These are phyloP conservation scores for Sphecodes monilicornis DNA, from an alignment of 2,888 invertebrate species.

Conservation along the genomic window DNA sequence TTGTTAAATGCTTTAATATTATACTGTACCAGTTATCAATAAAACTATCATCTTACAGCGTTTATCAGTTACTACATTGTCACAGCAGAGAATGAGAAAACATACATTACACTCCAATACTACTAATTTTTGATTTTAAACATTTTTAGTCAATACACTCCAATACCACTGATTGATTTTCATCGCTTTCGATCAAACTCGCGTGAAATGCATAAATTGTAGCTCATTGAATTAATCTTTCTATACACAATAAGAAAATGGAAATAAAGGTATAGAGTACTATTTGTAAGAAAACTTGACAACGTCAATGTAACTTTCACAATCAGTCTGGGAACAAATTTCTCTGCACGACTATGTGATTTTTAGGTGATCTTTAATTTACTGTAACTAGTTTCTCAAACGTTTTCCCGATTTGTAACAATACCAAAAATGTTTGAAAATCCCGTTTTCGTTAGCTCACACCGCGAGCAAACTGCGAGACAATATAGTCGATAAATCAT, in stretches of 20 bases:
- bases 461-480: background rate
- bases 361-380: background rate
- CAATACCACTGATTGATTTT: too few species aligned
- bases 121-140: too few species aligned
- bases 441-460: background rate
- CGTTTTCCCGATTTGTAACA: background rate
- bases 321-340: background rate
- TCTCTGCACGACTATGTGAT: background rate
- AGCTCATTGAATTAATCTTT: background rate
- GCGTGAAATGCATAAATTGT: too few species aligned
- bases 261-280: background rate
- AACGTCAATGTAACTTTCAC: background rate
- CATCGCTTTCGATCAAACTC: background rate
- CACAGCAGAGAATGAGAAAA: too few species aligned
- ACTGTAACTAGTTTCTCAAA: background rate
- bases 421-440: background rate
- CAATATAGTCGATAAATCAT: background rate
- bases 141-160: too few species aligned
- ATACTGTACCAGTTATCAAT: too few species aligned
- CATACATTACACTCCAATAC: too few species aligned
- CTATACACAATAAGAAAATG: background rate
- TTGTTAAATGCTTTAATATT: too few species aligned
- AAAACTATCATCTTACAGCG: too few species aligned
- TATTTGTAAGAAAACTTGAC: background rate
- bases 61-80: too few species aligned